Evolutionary conservation across 2,888 invertebrate genomes (phyloP).

Genomic region (Arrhopalites spinosus): DNA sequence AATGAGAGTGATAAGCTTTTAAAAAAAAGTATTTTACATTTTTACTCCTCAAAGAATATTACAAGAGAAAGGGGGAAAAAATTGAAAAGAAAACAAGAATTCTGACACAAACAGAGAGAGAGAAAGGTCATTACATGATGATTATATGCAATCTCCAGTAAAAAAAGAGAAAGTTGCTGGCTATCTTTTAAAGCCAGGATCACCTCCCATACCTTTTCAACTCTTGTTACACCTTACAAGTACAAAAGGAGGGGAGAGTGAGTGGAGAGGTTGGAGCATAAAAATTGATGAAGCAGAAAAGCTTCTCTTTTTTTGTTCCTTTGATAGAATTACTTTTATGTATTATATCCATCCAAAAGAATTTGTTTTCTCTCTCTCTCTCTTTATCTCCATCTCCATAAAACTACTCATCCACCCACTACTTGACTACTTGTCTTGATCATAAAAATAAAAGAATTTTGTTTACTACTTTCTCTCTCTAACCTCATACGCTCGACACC

Average conservation of each 20-base stretch:
- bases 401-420: slow-evolving; percentile 91
- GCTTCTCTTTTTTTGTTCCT: neutral
- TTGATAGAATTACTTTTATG: neutral
- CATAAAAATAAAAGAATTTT: neutral
- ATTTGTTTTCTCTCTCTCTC: neutral
- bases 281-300: slow-evolving; percentile 24
- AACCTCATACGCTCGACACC: slow-evolving; percentile 89
- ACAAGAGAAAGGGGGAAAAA: neutral
- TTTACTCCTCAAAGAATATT: too few relatives aligned
- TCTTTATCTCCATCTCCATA: slow-evolving; percentile 83
- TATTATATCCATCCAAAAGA: neutral
- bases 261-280: neutral
- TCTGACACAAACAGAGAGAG: too few relatives aligned
- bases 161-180: too few relatives aligned
- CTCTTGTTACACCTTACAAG: neutral
- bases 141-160: too few relatives aligned
- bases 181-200: too few relatives aligned
- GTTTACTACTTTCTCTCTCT: slow-evolving; percentile 58
- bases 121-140: too few relatives aligned
- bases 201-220: neutral
- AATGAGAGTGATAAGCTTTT: too few relatives aligned
- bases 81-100: neutral
- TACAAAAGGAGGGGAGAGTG: neutral
- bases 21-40: too few relatives aligned
- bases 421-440: neutral